Evolutionary conservation across 1,140 invertebrate species (phyloP).

Genomic region (Adoxophyes honmai): DNA sequence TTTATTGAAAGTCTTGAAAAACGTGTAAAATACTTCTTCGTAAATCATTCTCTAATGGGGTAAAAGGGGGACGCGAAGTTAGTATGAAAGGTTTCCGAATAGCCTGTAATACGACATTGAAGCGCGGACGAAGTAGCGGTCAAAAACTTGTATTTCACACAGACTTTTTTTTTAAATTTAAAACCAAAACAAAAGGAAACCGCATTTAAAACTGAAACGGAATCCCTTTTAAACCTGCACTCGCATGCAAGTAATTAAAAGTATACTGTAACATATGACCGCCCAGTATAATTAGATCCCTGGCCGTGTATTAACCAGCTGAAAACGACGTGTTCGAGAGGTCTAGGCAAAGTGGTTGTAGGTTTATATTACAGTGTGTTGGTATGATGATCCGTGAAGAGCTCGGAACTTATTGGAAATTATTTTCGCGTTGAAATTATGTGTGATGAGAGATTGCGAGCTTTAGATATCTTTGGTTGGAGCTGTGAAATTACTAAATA

Average conservation of each 20-base stretch:
- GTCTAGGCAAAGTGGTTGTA: conserved; percentile 21
- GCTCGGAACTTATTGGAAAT: conserved; percentile 18
- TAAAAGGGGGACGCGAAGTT: too few relatives aligned
- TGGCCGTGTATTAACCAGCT: neutral
- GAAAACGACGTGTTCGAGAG: conserved; percentile 16
- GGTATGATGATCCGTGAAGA: conserved; percentile 45
- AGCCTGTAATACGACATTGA: too few relatives aligned
- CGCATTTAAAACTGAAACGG: conserved; percentile 43
- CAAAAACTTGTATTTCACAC: too few relatives aligned
- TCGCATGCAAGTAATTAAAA: conserved; percentile 62
- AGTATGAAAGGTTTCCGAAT: too few relatives aligned
- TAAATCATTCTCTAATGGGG: too few relatives aligned
- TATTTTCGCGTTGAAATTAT: conserved; percentile 1
- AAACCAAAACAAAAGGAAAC: conserved; percentile 36
- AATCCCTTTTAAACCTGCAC: conserved; percentile 59
- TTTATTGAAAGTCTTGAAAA: too few relatives aligned
- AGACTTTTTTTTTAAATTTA: conserved; percentile 19
- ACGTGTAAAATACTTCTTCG: too few relatives aligned
- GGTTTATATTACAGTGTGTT: conserved; percentile 40
- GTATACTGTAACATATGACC: conserved; percentile 34
- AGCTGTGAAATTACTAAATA: too few relatives aligned
- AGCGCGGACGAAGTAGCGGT: too few relatives aligned
- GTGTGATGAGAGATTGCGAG: neutral
- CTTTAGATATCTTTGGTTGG: neutral
- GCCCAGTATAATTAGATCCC: conserved; percentile 29